Percentiles rank a stretch among this genome's conserved stretches.
These are phyloP conservation scores for Gyps fulvus DNA, from an alignment of 2,113 vertebrate genomes.

Conservation along the genomic window DNA sequence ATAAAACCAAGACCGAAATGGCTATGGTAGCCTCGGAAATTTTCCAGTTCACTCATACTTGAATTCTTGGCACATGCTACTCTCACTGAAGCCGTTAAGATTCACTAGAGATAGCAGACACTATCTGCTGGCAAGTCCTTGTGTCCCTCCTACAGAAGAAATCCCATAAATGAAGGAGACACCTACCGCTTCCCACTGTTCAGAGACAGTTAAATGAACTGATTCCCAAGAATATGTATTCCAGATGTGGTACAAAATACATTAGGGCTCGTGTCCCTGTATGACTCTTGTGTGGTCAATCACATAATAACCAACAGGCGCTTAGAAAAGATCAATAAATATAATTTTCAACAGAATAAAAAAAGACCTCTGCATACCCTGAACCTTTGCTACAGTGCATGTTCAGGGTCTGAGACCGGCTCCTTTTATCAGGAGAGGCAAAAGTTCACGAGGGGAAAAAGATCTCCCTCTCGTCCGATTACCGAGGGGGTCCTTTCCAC, in stretches of 20 bases:
- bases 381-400: not conserved
- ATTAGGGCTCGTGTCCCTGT: not conserved
- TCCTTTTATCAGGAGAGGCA: not conserved
- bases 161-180: not conserved
- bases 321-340: not conserved
- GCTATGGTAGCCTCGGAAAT: not conserved
- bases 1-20: slow-evolving; percentile 12
- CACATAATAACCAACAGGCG: not conserved
- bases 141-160: slow-evolving; percentile 5
- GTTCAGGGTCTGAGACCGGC: not conserved
- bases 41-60: not conserved
- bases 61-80: not conserved
- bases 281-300: not conserved
- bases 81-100: not conserved
- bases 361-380: not conserved
- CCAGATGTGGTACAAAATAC: not conserved
- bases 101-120: not conserved
- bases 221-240: not conserved
- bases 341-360: not conserved
- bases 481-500: not conserved
- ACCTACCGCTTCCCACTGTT: not conserved
- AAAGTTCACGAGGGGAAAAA: not conserved
- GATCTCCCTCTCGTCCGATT: not conserved
- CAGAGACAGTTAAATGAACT: not conserved
- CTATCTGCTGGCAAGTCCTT: not conserved